These are phyloP conservation scores for Drosophila histrio DNA, from an alignment of 2,888 invertebrate species.

Conservation along the genomic window DNA sequence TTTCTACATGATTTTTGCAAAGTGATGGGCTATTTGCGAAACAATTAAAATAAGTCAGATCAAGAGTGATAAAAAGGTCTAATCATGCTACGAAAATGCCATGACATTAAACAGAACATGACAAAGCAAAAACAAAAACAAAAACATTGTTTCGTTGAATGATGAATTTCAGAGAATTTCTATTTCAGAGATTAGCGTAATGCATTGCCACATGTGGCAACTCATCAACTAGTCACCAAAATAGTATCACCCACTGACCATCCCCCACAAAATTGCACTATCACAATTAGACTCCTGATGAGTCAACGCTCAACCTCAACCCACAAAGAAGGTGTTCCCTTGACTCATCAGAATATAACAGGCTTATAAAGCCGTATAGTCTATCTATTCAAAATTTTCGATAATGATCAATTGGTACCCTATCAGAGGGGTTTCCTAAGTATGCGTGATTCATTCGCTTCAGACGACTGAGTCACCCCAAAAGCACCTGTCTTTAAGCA, in stretches of 20 bases:
- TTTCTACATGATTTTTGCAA: background rate
- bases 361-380: conserved; percentile 16
- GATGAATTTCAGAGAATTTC: conserved; percentile 33
- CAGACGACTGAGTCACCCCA: conserved; percentile 31
- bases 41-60: background rate
- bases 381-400: conserved; percentile 22
- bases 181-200: conserved; percentile 29
- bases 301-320: conserved; percentile 52
- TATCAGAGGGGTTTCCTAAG: conserved; percentile 61
- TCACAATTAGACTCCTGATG: conserved; percentile 35
- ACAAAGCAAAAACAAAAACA: background rate
- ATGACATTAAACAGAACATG: no score
- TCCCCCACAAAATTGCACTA: background rate
- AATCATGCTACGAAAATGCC: conserved; percentile 8
- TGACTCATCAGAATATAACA: conserved; percentile 53
- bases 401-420: conserved; percentile 41
- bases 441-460: conserved; percentile 41
- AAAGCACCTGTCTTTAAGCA: background rate
- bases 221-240: conserved; percentile 14
- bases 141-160: conserved; percentile 4
- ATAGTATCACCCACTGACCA: background rate
- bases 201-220: background rate
- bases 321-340: conserved; percentile 8
- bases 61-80: background rate
- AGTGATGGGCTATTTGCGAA: background rate